These are phyloP conservation scores for Dicentrarchus labrax DNA, from an alignment of 2,113 vertebrate genomes.

Conservation along the genomic window DNA sequence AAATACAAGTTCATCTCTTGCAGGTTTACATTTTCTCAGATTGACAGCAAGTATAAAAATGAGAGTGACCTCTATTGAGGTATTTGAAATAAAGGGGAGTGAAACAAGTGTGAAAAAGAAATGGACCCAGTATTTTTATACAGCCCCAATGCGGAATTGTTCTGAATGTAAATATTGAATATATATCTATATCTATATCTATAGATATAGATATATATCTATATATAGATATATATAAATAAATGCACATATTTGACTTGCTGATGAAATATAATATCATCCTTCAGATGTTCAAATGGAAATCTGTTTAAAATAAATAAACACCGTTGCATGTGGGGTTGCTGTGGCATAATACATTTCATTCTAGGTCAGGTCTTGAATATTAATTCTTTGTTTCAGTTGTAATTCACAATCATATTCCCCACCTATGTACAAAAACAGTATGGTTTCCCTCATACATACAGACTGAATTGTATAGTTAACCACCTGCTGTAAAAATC, in stretches of 20 bases:
- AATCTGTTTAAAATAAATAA: constrained; percentile 16
- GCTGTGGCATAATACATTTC: constrained; percentile 31
- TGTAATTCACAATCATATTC: constrained; percentile 50
- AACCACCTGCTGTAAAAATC: constrained; percentile 29
- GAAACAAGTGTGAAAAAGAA: constrained; percentile 19
- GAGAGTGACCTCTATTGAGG: constrained; percentile 53
- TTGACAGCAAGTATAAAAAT: constrained; percentile 46
- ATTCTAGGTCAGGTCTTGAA: neutral
- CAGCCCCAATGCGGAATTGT: constrained; percentile 25
- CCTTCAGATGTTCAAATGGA: constrained; percentile 9
- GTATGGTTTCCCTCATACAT: constrained; percentile 30
- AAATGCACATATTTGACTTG: constrained; percentile 28
- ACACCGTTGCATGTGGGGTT: neutral
- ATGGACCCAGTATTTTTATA: constrained; percentile 20
- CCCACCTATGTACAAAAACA: constrained; percentile 43
- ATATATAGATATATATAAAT: too few relatives aligned
- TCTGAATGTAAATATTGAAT: constrained; percentile 41
- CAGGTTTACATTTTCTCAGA: constrained; percentile 62
- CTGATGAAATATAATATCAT: constrained; percentile 11
- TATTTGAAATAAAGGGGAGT: constrained; percentile 47
- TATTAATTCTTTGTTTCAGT: constrained; percentile 24
- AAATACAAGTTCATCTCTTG: constrained; percentile 70
- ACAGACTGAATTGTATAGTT: constrained; percentile 6
- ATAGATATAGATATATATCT: too few relatives aligned
- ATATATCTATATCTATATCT: neutral